Evolutionary conservation across 2,797 vertebrate species (phyloP), one percentile per base, ranked within the genome.

Genomic region (Esox lucius): DNA sequence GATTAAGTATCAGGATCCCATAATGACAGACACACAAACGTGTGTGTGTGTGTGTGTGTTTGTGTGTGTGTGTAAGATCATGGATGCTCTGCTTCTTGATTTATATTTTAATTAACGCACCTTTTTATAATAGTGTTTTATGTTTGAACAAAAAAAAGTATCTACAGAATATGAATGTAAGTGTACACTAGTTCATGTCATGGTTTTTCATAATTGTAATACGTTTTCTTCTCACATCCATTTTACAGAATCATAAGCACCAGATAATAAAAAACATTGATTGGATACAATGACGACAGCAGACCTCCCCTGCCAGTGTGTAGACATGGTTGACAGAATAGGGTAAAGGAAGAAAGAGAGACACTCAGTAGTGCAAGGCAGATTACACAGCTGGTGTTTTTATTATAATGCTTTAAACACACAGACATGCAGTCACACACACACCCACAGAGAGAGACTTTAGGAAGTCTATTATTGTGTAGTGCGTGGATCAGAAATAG

Each of bases 401-500:
- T 61, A 61, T 61, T 24, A 61, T 13, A 24, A 61, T 26, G 24
- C 19, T n/a, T 59, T 12, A 65, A 15, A 31, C 28, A 26, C 16
- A 66, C 16, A 66, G 26, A 12, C 28, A 66, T 33, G 19, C 39
- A 51, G 7, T 11, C 16, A 61, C 16, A 67, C 35, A 26, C 66
- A 17, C 19, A 49, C 35, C 65, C 59, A 48, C 16, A 5, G 33
- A 75, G 42, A 19, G 65, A 51, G 72, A 69, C 42, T 64, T 64
- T 71, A 61, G 72, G 70, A 66, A 70, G 64, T 65, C n/a, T 66
- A 64, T 39, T 68, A 74, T 62, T 61, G 56, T 13, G 4, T 59
- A 59, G 85, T 78, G 84, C 49, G 72, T 39, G 80, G 75, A 70
- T 42, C 76, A 88, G 90, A 94, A 93, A 94, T 95, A 95, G 90